Evolutionary conservation across 2,113 vertebrate species (phyloP).

Genomic region (Peromyscus californicus): DNA sequence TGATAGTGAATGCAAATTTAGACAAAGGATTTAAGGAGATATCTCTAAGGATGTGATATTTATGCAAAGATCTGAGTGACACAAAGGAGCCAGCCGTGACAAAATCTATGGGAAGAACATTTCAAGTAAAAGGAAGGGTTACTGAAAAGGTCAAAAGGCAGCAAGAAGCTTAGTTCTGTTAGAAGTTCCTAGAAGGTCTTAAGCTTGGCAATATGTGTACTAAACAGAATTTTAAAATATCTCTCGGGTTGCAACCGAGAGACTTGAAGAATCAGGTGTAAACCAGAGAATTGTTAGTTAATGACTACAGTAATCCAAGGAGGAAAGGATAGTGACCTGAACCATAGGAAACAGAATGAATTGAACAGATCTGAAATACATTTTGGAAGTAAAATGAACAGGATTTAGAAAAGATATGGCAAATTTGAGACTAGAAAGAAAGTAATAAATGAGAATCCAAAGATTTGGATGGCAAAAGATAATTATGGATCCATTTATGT

Average conservation of each 20-base stretch:
- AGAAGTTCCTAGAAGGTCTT: constrained; percentile 66
- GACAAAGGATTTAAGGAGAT: constrained; percentile 72
- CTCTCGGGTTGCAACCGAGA: background rate
- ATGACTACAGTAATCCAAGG: background rate
- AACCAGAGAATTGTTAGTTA: background rate
- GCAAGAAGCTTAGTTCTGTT: constrained; percentile 67
- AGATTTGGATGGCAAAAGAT: background rate
- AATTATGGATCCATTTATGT: background rate
- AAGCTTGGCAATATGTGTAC: constrained; percentile 39
- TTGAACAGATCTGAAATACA: background rate
- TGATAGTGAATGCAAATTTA: constrained; percentile 76
- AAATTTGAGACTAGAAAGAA: background rate
- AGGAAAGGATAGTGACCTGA: background rate
- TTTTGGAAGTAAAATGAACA: background rate
- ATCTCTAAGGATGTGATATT: constrained; percentile 80
- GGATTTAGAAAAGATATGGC: background rate
- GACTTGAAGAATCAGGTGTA: constrained; percentile 23
- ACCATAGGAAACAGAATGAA: background rate
- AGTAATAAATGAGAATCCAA: background rate
- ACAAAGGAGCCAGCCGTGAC: constrained; percentile 70
- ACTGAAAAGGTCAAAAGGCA: constrained; percentile 78
- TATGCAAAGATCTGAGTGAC: constrained; percentile 77
- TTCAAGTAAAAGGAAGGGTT: constrained; percentile 72
- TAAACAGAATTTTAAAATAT: constrained; percentile 52
- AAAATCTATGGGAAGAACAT: constrained; percentile 77